These are phyloP conservation scores for Synanthedon myopaeformis DNA, from an alignment of 2,888 invertebrate genomes.

Conservation along the genomic window DNA sequence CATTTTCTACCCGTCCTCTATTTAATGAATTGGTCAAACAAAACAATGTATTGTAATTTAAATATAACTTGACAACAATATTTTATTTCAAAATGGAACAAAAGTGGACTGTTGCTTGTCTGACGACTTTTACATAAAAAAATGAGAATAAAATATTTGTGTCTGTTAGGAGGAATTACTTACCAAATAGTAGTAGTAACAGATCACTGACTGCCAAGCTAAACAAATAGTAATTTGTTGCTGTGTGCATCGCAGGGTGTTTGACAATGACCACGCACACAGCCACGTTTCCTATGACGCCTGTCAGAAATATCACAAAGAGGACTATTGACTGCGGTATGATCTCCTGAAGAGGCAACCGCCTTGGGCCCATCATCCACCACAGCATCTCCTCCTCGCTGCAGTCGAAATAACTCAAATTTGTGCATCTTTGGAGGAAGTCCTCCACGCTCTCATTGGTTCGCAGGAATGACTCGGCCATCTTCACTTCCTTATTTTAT, in stretches of 20 bases:
- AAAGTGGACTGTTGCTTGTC: no score
- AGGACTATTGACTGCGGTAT: constrained; percentile 77
- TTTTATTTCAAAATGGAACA: no score
- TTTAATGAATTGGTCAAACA: no score
- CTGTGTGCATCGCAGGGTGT: constrained; percentile 86
- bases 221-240: constrained; percentile 93
- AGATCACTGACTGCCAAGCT: constrained; percentile 90
- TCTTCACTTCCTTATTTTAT: constrained; percentile 9
- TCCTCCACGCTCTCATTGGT: constrained; percentile 33
- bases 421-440: constrained; percentile 49
- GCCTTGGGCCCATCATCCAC: constrained; percentile 72
- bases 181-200: constrained; percentile 83
- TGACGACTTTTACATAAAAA: no score
- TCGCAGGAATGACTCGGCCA: constrained; percentile 35
- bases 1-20: no score
- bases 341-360: constrained; percentile 67
- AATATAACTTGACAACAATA: no score
- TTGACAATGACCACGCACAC: constrained; percentile 88
- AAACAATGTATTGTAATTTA: no score
- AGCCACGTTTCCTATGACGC: constrained; percentile 84
- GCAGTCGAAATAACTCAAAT: constrained; percentile 64
- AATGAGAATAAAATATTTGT: no score
- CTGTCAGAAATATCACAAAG: constrained; percentile 82
- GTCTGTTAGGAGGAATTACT: constrained; percentile 37
- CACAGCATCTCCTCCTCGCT: constrained; percentile 72